These are phyloP conservation scores for Nymphalis io DNA, from an alignment of 1,140 invertebrate genomes.

Conservation along the genomic window DNA sequence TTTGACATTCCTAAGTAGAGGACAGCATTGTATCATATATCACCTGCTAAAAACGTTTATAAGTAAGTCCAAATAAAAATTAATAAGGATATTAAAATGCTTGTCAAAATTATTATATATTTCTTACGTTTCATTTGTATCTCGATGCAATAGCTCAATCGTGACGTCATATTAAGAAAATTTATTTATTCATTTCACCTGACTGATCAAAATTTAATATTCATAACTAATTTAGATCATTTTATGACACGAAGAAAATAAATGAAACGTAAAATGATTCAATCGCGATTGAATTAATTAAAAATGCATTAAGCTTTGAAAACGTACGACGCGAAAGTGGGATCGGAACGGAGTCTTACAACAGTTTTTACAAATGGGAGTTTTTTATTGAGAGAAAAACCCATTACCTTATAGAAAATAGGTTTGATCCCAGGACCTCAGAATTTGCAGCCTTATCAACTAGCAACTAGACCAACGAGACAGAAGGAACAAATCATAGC, in stretches of 20 bases:
- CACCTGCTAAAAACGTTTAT: too few relatives aligned
- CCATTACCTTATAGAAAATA: too few relatives aligned
- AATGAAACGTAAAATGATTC: constrained; percentile 29
- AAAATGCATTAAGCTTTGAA: constrained; percentile 28
- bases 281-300: constrained; percentile 33
- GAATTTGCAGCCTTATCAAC: neutral
- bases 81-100: too few relatives aligned
- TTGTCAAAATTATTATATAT: too few relatives aligned
- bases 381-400: too few relatives aligned
- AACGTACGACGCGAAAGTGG: constrained; percentile 10
- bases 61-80: too few relatives aligned
- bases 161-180: neutral
- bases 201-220: constrained; percentile 27
- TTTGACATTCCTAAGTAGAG: too few relatives aligned
- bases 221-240: constrained; percentile 23
- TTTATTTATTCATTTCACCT: neutral
- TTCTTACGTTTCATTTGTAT: too few relatives aligned
- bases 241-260: constrained; percentile 26
- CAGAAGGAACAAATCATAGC: too few relatives aligned
- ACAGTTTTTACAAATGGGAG: too few relatives aligned
- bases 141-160: neutral
- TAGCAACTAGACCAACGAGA: neutral
- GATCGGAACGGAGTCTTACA: neutral
- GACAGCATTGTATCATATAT: too few relatives aligned
- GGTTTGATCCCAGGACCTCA: neutral